Conservation (phyloP, 2,113 vertebrate genomes). For the Recurvirostra avosetta region DNA sequence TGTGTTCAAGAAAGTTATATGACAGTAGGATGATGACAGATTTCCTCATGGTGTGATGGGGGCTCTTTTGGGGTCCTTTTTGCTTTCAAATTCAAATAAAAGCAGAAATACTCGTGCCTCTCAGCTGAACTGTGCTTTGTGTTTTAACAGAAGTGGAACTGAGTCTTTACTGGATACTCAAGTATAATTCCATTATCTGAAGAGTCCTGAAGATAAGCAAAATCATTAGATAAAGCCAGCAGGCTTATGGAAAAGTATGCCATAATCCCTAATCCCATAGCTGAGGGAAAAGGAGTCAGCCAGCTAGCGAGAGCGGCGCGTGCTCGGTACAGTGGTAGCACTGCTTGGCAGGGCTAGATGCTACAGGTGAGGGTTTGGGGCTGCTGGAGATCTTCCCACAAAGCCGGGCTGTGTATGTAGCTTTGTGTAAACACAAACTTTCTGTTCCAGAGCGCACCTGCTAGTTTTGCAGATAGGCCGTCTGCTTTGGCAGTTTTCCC, state of each 20-base stretch:
- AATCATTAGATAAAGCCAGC: background rate
- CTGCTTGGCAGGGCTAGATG: background rate
- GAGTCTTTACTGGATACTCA: background rate
- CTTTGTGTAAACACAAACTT: background rate
- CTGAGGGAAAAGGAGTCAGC: background rate
- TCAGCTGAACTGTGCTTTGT: background rate
- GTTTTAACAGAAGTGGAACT: background rate
- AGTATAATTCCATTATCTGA: background rate
- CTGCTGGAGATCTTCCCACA: background rate
- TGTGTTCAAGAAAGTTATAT: background rate
- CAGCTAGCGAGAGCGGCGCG: rapidly evolving
- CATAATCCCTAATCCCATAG: background rate
- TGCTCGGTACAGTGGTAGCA: background rate
- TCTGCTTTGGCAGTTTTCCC: background rate
- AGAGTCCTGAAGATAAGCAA: background rate
- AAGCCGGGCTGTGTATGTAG: background rate
- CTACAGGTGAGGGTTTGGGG: background rate
- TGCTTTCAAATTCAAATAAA: background rate
- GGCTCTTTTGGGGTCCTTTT: background rate
- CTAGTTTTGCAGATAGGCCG: background rate
- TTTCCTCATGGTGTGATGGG: background rate
- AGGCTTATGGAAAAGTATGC: background rate
- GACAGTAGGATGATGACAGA: background rate
- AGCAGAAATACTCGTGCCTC: background rate
- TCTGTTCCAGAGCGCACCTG: background rate